These are phyloP conservation scores for Spermophilus dauricus DNA, from an alignment of 2,113 vertebrate genomes.

Conservation along the genomic window DNA sequence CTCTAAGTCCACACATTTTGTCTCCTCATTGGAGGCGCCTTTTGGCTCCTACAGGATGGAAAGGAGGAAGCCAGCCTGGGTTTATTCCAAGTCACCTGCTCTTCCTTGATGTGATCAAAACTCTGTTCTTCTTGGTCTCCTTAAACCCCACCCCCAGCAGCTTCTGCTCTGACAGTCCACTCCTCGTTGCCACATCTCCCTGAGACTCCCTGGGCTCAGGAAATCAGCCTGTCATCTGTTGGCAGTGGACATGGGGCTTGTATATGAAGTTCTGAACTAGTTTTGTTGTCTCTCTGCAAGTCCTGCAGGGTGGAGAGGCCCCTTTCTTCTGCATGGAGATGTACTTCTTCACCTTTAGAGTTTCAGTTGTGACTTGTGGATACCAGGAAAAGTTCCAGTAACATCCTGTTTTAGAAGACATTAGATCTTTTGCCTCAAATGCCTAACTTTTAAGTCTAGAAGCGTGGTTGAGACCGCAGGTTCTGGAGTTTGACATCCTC, in stretches of 20 bases:
- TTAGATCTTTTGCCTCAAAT: background rate
- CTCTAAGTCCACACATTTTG: background rate
- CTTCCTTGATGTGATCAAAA: background rate
- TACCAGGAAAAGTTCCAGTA: slow-evolving; percentile 12
- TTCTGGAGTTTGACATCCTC: background rate
- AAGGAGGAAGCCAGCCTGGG: background rate
- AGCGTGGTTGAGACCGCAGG: background rate
- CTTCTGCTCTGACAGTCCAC: background rate
- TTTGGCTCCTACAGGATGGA: background rate
- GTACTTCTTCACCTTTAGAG: background rate
- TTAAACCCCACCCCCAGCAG: rapidly evolving
- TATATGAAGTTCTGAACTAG: background rate
- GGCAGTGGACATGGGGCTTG: background rate
- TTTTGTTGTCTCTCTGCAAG: background rate
- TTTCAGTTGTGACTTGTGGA: background rate
- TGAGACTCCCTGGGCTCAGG: background rate
- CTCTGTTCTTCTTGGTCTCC: background rate
- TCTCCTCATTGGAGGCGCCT: background rate
- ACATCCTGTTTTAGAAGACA: background rate
- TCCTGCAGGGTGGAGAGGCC: background rate
- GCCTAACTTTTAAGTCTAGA: background rate
- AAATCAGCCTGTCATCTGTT: background rate
- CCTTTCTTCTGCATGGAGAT: background rate
- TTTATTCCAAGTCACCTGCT: background rate
- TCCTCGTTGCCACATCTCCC: background rate